Evolutionary conservation across 1,140 invertebrate species (phyloP).

Genomic region (Ptiloglossa arizonensis): DNA sequence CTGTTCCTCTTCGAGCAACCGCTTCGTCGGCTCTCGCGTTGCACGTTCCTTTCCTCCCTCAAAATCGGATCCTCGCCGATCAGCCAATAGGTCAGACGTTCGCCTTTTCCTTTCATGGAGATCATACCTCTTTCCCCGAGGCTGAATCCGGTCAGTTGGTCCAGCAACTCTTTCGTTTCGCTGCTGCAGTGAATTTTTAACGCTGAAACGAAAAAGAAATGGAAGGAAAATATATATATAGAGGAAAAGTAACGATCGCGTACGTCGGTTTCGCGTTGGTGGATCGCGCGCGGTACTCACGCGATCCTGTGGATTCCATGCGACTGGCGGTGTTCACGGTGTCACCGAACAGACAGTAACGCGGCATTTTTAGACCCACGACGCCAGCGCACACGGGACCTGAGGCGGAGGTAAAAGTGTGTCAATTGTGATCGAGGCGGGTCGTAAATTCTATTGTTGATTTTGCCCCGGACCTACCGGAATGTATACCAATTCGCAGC

Average conservation of each 20-base stretch:
- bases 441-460: not conserved
- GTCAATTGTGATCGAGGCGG: not conserved
- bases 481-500: constrained; percentile 95
- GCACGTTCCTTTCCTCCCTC: constrained; percentile 81
- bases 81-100: constrained; percentile 93
- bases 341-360: constrained; percentile 95
- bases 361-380: constrained; percentile 94
- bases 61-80: constrained; percentile 87
- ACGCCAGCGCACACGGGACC: constrained; percentile 93
- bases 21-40: constrained; percentile 80
- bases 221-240: no score
- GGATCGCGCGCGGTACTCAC: constrained; percentile 75
- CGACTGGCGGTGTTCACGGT: constrained; percentile 96
- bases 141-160: constrained; percentile 90
- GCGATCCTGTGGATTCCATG: constrained; percentile 95
- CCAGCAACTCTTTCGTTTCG: constrained; percentile 88
- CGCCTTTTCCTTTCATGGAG: constrained; percentile 93
- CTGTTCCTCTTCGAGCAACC: constrained; percentile 58
- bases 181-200: constrained; percentile 93
- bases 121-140: constrained; percentile 90
- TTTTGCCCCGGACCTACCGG: constrained; percentile 83
- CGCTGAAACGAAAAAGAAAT: constrained; percentile 80
- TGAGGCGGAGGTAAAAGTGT: constrained; percentile 60
- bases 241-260: no score
- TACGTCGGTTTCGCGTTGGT: no score